Base-by-base conservation (phyloP, 2,888 invertebrate genomes). In the Atrina japonica region DNA sequence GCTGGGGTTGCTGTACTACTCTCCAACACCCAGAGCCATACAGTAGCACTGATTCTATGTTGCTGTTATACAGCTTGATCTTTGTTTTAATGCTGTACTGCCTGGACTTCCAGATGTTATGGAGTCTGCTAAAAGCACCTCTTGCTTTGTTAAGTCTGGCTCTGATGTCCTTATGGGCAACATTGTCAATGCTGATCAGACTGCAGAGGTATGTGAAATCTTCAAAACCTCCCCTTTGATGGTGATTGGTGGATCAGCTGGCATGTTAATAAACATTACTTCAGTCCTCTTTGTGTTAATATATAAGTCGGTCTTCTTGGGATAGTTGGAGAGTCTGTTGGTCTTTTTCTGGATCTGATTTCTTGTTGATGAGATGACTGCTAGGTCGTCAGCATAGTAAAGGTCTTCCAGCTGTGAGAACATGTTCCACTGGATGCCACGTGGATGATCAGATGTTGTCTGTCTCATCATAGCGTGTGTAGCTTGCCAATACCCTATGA, bases 191-290 rank as follows among this genome's bases (percentile, higher is more conserved):
- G 41, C 41, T 41, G 41, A 41, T 41, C 41, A 41, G 41, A 41
- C 41, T 41, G 41, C 41, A 9, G 16, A 41, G 9, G 16, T 41
- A 41, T 41, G 41, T 14, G 16, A 41, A 41, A 9, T 41, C 41
- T 41, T 41, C 16, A 41, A 16, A 41, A 11, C 16, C 41, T 41
- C 41, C 11, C 41, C 41, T 41, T 41, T 41, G 9, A 41, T 41
- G n/a, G 41, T 41, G 41, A 41, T 41, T 41, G 41, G 41, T 41
- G 41, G 41, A 41, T 41, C 41, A 41, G 16, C 41, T 41, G 41
- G 41, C 41, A 41, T 41, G 41, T 41, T 41, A 41, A 41, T 41
- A 9, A 41, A 11, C 41, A 41, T 41, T 41, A 11, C 41, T 41
- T 41, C 41, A 41, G 16, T 41, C 41, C 16, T 41, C 41, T 41